Percentiles rank a stretch among this genome's conserved stretches.
phyloP scores from a whole-genome alignment of 2,888 invertebrate species.

The Dicyrtoma fusca region DNA sequence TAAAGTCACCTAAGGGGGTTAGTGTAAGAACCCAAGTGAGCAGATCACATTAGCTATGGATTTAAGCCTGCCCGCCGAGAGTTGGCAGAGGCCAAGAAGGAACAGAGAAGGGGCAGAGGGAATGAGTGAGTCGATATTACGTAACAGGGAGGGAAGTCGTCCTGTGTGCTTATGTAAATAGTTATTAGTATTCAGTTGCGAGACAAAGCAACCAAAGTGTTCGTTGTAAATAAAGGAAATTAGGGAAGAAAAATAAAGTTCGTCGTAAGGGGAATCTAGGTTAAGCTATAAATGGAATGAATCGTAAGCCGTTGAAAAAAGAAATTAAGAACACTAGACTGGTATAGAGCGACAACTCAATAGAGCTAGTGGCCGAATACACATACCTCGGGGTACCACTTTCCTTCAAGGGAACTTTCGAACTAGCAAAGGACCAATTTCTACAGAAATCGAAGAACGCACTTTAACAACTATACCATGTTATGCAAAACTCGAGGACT shows the following conservation, averaged over 20 bases:
- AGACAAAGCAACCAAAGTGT: background rate
- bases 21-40: background rate
- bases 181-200: background rate
- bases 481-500: background rate
- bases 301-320: background rate
- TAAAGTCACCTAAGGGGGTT: too few species aligned
- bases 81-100: too few species aligned
- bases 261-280: too few species aligned
- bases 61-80: background rate
- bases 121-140: background rate
- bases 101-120: too few species aligned
- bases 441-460: background rate
- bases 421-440: background rate
- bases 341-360: background rate
- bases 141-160: background rate
- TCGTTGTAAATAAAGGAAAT: background rate
- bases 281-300: background rate
- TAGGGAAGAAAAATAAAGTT: background rate
- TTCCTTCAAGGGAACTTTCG: background rate
- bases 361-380: background rate
- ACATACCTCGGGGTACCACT: slow-evolving; percentile 4
- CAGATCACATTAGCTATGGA: background rate
- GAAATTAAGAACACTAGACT: background rate
- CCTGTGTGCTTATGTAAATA: background rate
- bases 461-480: background rate